Conservation (phyloP, 2,797 vertebrate species). For the Eleutherodactylus coqui region DNA sequence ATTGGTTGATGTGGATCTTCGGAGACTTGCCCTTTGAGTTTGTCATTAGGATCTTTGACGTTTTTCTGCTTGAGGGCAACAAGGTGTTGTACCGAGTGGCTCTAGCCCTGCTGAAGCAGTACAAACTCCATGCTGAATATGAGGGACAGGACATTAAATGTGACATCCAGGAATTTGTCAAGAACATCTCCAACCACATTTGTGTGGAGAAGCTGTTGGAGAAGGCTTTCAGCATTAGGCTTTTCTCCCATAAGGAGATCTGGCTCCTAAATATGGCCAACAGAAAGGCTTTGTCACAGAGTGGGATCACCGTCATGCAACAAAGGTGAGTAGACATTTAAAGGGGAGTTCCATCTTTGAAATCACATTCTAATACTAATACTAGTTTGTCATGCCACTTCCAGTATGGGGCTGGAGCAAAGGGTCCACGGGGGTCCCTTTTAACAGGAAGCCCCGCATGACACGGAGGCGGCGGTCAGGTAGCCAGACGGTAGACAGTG, state of each 20-base stretch:
- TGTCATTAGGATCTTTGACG: conserved; percentile 83
- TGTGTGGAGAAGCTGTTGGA: conserved; percentile 78
- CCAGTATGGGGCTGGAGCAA: too few species aligned
- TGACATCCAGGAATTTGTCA: conserved; percentile 82
- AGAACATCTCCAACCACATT: conserved; percentile 77
- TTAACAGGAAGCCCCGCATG: too few species aligned
- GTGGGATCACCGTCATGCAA: conserved; percentile 81
- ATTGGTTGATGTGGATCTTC: conserved; percentile 90
- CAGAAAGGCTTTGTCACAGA: conserved; percentile 80
- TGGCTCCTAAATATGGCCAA: conserved; percentile 88
- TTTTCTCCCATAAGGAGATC: conserved; percentile 85
- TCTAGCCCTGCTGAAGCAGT: conserved; percentile 83
- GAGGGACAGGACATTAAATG: conserved; percentile 78
- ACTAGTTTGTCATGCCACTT: too few species aligned
- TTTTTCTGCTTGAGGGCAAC: conserved; percentile 87
- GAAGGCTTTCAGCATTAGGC: conserved; percentile 81
- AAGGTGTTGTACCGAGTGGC: conserved; percentile 89
- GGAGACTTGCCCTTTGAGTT: conserved; percentile 84
- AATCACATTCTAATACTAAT: too few species aligned
- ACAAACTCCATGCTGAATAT: conserved; percentile 79
- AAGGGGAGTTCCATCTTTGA: neutral
- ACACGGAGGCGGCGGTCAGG: too few species aligned
- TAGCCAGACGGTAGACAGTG: too few species aligned
- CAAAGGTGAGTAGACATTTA: conserved; percentile 75
- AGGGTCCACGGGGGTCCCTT: too few species aligned